Evolutionary conservation across 1,140 invertebrate genomes (phyloP).

Genomic region (Leptinotarsa lineolata): DNA sequence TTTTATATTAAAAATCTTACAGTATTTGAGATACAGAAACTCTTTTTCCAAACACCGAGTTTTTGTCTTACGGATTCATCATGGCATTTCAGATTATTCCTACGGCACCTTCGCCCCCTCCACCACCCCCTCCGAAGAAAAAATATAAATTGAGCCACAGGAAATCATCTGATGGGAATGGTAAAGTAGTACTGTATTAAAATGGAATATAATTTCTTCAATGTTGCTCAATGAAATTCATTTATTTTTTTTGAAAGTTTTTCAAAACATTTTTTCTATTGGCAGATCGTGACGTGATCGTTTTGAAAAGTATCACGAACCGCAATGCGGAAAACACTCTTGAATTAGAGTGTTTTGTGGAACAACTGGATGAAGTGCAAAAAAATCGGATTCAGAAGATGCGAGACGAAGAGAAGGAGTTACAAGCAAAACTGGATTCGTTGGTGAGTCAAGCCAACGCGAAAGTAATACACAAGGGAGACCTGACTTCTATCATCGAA

Average conservation of each 20-base stretch:
- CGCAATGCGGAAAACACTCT: constrained; percentile 43
- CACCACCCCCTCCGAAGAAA: constrained; percentile 46
- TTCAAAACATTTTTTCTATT: too few relatives aligned
- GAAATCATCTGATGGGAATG: constrained; percentile 52
- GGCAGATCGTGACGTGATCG: constrained; percentile 50
- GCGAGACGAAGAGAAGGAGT: constrained; percentile 38
- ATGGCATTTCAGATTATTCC: constrained; percentile 33
- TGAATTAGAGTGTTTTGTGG: constrained; percentile 46
- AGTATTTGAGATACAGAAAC: too few relatives aligned
- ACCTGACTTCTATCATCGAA: constrained; percentile 39
- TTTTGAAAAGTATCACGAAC: constrained; percentile 47
- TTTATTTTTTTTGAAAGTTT: too few relatives aligned
- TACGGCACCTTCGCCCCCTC: constrained; percentile 15
- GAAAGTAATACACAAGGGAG: constrained; percentile 44
- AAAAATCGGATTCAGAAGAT: constrained; percentile 32
- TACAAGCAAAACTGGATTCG: constrained; percentile 38
- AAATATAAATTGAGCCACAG: constrained; percentile 50
- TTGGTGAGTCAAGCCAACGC: constrained; percentile 35
- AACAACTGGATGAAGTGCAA: constrained; percentile 45
- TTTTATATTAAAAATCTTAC: too few relatives aligned
- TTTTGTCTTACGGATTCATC: too few relatives aligned
- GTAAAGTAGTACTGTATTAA: constrained; percentile 32
- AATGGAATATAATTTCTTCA: constrained; percentile 20
- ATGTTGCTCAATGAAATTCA: neutral
- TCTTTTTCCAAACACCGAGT: too few relatives aligned